Percentiles rank a stretch among this genome's conserved stretches.
These are phyloP conservation scores for Drosophila neocordata DNA, from an alignment of 1,140 invertebrate species.

Conservation along the genomic window DNA sequence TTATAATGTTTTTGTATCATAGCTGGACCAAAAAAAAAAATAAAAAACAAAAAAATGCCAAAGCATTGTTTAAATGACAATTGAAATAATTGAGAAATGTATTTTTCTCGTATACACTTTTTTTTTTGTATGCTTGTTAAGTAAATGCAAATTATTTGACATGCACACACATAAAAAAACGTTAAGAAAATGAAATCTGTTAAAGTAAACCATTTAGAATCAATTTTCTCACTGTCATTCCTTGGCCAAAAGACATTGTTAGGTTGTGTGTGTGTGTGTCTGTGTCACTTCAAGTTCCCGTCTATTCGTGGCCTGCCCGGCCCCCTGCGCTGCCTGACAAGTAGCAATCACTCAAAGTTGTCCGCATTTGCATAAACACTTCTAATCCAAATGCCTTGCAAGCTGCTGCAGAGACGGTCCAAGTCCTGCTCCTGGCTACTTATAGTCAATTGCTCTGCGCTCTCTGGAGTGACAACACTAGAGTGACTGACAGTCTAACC, in stretches of 20 bases:
- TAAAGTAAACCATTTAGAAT: conserved; percentile 55
- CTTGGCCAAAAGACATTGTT: conserved; percentile 40
- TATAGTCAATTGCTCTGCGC: conserved; percentile 68
- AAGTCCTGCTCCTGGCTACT: conserved; percentile 50
- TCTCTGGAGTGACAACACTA: conserved; percentile 61
- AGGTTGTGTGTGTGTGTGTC: conserved; percentile 8
- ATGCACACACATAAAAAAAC: neutral
- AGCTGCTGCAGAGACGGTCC: conserved; percentile 42
- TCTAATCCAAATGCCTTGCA: conserved; percentile 75
- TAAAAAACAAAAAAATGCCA: neutral
- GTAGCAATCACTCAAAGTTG: conserved; percentile 73
- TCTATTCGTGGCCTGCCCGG: conserved; percentile 34
- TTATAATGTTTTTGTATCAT: conserved; percentile 33
- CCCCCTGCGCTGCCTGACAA: conserved; percentile 39
- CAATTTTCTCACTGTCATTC: conserved; percentile 48
- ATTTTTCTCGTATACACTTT: neutral
- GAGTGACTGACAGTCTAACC: conserved; percentile 38
- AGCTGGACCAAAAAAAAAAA: neutral
- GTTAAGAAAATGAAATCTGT: neutral
- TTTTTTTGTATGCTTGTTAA: neutral
- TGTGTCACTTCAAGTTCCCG: conserved; percentile 21
- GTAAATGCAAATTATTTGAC: conserved; percentile 4
- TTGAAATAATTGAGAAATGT: conserved; percentile 1
- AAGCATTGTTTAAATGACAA: conserved; percentile 23
- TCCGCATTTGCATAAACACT: conserved; percentile 78